phyloP scores from a whole-genome alignment of 64 coral and sea anemone species.

The Montipora foliosa region DNA sequence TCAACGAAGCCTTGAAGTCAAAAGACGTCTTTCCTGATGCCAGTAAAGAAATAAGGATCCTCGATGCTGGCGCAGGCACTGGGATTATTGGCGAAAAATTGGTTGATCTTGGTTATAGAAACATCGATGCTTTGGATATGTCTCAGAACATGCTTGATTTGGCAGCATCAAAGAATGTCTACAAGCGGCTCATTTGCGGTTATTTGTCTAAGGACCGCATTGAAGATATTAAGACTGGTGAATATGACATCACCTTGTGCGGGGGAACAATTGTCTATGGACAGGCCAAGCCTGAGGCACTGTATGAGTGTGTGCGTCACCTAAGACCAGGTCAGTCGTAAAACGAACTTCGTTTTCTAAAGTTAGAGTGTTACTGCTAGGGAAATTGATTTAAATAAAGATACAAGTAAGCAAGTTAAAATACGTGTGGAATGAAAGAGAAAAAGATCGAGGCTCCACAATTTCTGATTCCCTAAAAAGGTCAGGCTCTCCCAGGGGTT shows the following conservation, averaged over 20 bases:
- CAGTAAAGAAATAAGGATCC: not conserved
- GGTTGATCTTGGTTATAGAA: slow-evolving; percentile 46
- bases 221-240: slow-evolving; percentile 27
- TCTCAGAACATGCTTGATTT: slow-evolving; percentile 59
- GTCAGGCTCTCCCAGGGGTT: no score
- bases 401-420: no score
- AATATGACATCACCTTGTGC: slow-evolving; percentile 59
- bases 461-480: no score
- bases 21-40: not conserved
- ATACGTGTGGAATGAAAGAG: no score
- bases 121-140: slow-evolving; percentile 65
- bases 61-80: slow-evolving; percentile 66
- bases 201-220: slow-evolving; percentile 30
- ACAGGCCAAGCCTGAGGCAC: slow-evolving; percentile 29
- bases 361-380: no score
- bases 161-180: slow-evolving; percentile 41
- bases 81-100: slow-evolving; percentile 48
- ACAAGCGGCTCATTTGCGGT: slow-evolving; percentile 68
- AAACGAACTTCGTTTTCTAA: no score
- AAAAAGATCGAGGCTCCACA: no score
- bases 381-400: no score
- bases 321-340: slow-evolving; percentile 49
- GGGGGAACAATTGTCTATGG: slow-evolving; percentile 48
- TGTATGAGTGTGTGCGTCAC: slow-evolving; percentile 61
- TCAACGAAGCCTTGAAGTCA: slow-evolving; percentile 8